Conservation (phyloP, 2,888 invertebrate genomes). For the Oasisia sp. region DNA sequence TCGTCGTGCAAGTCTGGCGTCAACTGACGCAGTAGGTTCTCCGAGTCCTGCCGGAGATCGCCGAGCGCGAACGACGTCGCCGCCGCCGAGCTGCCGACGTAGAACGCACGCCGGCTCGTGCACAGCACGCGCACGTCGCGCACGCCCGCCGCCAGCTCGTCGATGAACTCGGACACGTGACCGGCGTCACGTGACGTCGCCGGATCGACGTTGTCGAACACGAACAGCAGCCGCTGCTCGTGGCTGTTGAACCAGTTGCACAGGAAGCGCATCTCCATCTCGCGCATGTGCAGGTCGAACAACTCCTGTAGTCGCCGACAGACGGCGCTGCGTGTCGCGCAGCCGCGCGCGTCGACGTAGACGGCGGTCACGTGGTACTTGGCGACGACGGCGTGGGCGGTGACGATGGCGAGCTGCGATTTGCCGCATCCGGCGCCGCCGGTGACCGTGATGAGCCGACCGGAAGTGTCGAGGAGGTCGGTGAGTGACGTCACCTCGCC, state of each 20-base stretch:
- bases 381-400: slow-evolving; percentile 23
- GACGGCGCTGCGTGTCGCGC: slow-evolving; percentile 28
- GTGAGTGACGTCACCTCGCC: slow-evolving; percentile 32
- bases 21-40: slow-evolving; percentile 32
- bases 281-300: slow-evolving; percentile 36
- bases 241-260: slow-evolving; percentile 40
- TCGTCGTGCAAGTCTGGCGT: slow-evolving; percentile 40
- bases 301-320: slow-evolving; percentile 22
- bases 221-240: slow-evolving; percentile 36
- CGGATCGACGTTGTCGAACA: slow-evolving; percentile 42
- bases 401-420: slow-evolving; percentile 35
- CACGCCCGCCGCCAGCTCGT: slow-evolving; percentile 33
- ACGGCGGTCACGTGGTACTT: slow-evolving; percentile 33
- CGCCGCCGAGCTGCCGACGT: slow-evolving; percentile 19
- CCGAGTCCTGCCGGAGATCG: slow-evolving; percentile 28
- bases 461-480: slow-evolving; percentile 34
- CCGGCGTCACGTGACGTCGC: slow-evolving; percentile 25
- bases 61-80: slow-evolving; percentile 33
- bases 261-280: slow-evolving; percentile 29
- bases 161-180: slow-evolving; percentile 29
- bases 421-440: slow-evolving; percentile 42
- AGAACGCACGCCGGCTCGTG: slow-evolving; percentile 32
- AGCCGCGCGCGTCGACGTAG: slow-evolving; percentile 33
- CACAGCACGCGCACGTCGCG: slow-evolving; percentile 35
- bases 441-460: slow-evolving; percentile 38